Evolutionary conservation across 2,888 invertebrate genomes (phyloP), one percentile per base, ranked within the genome.

Genomic region (Protophormia terraenovae): DNA sequence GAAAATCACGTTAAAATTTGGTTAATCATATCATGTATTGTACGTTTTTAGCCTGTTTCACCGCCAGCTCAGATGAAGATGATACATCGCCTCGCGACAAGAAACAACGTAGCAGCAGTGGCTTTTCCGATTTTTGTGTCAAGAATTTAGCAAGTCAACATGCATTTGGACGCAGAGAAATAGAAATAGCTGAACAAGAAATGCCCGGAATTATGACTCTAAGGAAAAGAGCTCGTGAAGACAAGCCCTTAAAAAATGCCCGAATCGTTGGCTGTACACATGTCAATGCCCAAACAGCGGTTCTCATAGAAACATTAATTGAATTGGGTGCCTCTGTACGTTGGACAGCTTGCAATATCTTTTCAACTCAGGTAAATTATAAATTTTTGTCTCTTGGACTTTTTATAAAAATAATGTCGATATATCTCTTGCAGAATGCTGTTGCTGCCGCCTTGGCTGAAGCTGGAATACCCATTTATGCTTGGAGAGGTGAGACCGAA

Each of bases 181-280:
- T 99, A 85, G 98, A 98, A 93, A 98, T 99, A 86, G 98, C 98
- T 0, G 98, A 99, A 91, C 98, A 98, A 93, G 98, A 99, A 94
- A 99, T 99, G 99, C 98, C 98, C 0, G 99, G 99, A 0, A 97
- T 99, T 86, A 97, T 99, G 96, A 97, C 98, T 0, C 93, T 99
- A 87, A 94, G 98, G 55, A 97, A 97, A 89, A 94, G 98, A 86
- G 98, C 98, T 1, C 94, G 95, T 55, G 97, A 98, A 58, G 98
- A 98, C 90, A 98, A 98, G 90, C 98, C 98, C 0, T 92, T 99
- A 88, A 96, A 96, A 91, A 97, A 98, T 90, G 98, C 98, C 3
- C 97, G 97, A 94, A 97, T 98, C 84, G 97, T 98, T 62, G 98
- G 98, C 19, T 99, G 99, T 92, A 98, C 98, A 38, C 99, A 99